Evolutionary conservation across 2,888 invertebrate genomes (phyloP).

Genomic region (Ganaspis brasiliensis): DNA sequence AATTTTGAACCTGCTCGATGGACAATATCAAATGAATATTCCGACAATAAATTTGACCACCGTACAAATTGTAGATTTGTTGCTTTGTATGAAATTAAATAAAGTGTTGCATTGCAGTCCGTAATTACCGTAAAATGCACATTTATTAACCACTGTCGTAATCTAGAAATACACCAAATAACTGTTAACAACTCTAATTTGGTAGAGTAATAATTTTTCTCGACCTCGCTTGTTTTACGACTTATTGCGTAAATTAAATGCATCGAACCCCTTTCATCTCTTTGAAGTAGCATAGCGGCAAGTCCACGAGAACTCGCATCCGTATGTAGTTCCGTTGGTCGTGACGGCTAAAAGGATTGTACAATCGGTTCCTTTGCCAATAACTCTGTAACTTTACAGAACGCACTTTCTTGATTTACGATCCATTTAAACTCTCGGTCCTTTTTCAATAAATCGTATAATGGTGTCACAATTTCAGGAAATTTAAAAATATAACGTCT

Average conservation of each 20-base stretch:
- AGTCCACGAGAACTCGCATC: conserved; percentile 2
- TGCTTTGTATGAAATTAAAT: neutral
- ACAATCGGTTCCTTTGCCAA: no score
- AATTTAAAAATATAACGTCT: no score
- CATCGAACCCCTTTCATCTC: no score
- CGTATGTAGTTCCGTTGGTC: neutral
- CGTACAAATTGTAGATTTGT: neutral
- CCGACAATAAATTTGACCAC: neutral
- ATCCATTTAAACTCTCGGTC: no score
- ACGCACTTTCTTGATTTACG: no score
- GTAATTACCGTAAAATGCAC: neutral
- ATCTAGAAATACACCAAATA: conserved; percentile 50
- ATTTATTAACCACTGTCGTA: conserved; percentile 43
- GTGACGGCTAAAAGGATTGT: no score
- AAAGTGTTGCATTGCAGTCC: neutral
- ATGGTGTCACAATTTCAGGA: no score
- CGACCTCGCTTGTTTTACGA: conserved; percentile 64
- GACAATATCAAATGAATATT: neutral
- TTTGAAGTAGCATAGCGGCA: neutral
- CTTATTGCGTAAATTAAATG: conserved; percentile 60
- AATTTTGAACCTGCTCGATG: neutral
- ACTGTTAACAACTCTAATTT: conserved; percentile 69
- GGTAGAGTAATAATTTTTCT: conserved; percentile 58
- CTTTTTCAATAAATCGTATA: no score
- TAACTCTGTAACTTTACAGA: no score